A percentile compares a stretch with the other conserved stretches of the same genome.
Evolutionary conservation across 2,888 invertebrate species (phyloP).

Genomic region (Pristionchus mayeri): DNA sequence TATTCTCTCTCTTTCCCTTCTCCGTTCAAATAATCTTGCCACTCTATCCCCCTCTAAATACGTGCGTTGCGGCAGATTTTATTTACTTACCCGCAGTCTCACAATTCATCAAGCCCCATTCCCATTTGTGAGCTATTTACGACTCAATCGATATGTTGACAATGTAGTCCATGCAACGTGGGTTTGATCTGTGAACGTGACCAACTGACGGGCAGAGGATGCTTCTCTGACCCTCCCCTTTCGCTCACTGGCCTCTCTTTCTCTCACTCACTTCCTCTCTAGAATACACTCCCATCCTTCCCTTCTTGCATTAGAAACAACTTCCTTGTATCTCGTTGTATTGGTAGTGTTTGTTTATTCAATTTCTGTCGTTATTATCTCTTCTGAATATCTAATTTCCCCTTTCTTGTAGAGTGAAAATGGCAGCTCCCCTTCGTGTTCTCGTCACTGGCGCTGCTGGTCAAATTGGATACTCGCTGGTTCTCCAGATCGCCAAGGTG

Average conservation of each 20-base stretch:
- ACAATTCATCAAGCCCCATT: background rate
- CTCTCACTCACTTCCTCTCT: conserved; percentile 23
- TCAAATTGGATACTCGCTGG: conserved; percentile 96
- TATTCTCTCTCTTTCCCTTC: conserved; percentile 1
- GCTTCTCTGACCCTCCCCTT: background rate
- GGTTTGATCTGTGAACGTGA: conserved; percentile 34
- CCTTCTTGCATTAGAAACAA: background rate
- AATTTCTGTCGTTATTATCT: background rate
- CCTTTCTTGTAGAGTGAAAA: background rate
- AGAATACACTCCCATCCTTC: background rate
- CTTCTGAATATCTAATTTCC: background rate
- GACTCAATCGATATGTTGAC: background rate
- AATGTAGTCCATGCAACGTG: conserved; percentile 5
- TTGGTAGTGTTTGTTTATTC: background rate
- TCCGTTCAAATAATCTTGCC: background rate
- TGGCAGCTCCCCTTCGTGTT: conserved; percentile 71
- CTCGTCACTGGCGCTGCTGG: conserved; percentile 98
- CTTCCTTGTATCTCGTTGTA: background rate
- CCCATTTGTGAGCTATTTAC: background rate
- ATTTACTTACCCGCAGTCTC: background rate
- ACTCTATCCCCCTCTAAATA: background rate
- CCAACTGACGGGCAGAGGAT: background rate
- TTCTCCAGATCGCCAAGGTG: conserved; percentile 94
- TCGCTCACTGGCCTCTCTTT: background rate
- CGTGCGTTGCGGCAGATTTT: background rate